These are phyloP conservation scores for Pseudobourletiella spinata DNA, from an alignment of 1,140 invertebrate species.

Conservation along the genomic window DNA sequence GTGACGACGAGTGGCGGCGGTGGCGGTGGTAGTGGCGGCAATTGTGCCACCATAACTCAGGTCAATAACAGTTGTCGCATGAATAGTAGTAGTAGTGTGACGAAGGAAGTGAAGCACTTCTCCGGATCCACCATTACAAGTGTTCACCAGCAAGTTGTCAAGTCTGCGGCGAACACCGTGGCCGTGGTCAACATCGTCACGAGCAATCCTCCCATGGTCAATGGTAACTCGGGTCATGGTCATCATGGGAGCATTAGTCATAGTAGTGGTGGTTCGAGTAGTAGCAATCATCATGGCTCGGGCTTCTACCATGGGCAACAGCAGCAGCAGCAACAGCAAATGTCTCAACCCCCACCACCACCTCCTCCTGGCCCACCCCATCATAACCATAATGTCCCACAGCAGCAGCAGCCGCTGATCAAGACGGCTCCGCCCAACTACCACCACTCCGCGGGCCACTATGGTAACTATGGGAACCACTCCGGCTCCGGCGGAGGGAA, in stretches of 20 bases:
- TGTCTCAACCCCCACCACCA: background rate
- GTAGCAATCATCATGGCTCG: background rate
- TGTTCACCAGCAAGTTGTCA: background rate
- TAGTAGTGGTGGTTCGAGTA: background rate
- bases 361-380: background rate
- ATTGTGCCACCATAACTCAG: background rate
- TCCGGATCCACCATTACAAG: background rate
- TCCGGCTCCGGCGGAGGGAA: background rate
- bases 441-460: background rate
- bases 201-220: background rate
- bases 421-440: background rate
- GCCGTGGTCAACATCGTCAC: slow-evolving; percentile 1
- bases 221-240: background rate
- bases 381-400: slow-evolving; percentile 1
- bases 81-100: background rate
- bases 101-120: background rate
- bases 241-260: background rate
- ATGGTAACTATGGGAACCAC: background rate
- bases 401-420: slow-evolving; percentile 4
- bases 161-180: background rate
- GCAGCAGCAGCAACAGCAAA: background rate
- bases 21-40: background rate
- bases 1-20: background rate
- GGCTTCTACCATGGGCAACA: background rate
- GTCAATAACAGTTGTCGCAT: background rate